A percentile compares a stretch with the other conserved stretches of the same genome.
phyloP scores from a whole-genome alignment of 2,888 invertebrate species.

The Euzophera pinguis region DNA sequence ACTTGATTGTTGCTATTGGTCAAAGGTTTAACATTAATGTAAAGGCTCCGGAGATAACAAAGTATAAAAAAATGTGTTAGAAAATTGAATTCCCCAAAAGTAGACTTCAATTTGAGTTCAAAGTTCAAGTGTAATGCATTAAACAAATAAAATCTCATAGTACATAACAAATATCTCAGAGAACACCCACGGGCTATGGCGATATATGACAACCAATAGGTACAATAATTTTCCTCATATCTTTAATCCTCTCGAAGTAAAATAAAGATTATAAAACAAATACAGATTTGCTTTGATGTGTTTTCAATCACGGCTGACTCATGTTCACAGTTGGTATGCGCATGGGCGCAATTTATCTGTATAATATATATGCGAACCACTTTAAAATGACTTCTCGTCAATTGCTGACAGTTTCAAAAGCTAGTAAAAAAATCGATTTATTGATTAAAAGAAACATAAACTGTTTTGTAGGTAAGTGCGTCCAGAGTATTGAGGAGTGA shows the following conservation, averaged over 20 bases:
- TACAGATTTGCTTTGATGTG: slow-evolving; percentile 2
- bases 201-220: not conserved
- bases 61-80: too few relatives aligned
- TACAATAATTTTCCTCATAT: not conserved
- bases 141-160: not conserved
- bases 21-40: too few relatives aligned
- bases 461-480: not conserved
- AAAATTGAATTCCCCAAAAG: too few relatives aligned
- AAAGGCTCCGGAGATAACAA: too few relatives aligned
- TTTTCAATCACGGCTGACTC: slow-evolving; percentile 4
- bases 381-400: slow-evolving; percentile 5
- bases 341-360: slow-evolving; percentile 7
- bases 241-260: not conserved
- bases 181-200: not conserved
- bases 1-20: too few relatives aligned
- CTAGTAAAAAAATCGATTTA: not conserved
- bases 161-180: too few relatives aligned
- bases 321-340: not conserved
- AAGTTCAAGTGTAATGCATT: not conserved
- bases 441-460: not conserved
- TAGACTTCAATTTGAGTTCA: not conserved
- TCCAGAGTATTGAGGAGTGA: too few relatives aligned
- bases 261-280: slow-evolving; percentile 3
- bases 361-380: slow-evolving; percentile 2
- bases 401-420: slow-evolving; percentile 1